phyloP scores from a whole-genome alignment of 1,140 invertebrate genomes.

The Anagrus nilaparvatae region DNA sequence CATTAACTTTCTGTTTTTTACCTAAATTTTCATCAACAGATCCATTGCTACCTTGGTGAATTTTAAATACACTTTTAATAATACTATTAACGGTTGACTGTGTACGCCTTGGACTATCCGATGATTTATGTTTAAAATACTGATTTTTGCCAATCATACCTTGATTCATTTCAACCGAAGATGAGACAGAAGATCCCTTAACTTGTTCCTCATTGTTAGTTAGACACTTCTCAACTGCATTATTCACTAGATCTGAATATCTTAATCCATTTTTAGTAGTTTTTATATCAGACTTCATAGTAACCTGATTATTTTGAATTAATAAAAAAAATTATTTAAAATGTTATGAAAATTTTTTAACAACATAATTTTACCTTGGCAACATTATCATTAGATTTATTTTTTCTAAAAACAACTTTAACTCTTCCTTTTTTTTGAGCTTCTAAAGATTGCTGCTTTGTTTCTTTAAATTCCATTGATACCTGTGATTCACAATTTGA shows the following conservation, averaged over 20 bases:
- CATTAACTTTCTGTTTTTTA: slow-evolving; percentile 22
- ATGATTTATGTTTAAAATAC: slow-evolving; percentile 14
- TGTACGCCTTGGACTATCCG: slow-evolving; percentile 25
- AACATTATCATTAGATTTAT: slow-evolving; percentile 11
- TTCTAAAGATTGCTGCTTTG: slow-evolving; percentile 4
- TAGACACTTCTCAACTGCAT: slow-evolving; percentile 5
- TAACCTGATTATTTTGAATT: slow-evolving; percentile 2
- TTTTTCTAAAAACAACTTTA: slow-evolving; percentile 13
- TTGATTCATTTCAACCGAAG: background rate
- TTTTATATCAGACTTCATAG: slow-evolving; percentile 8
- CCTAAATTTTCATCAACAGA: slow-evolving; percentile 16
- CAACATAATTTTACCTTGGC: slow-evolving; percentile 13
- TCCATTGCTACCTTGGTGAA: slow-evolving; percentile 19
- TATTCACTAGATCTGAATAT: slow-evolving; percentile 8
- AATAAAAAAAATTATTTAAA: background rate
- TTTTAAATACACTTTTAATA: slow-evolving; percentile 30
- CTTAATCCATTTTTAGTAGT: slow-evolving; percentile 9
- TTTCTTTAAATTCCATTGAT: slow-evolving; percentile 11
- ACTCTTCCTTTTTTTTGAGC: slow-evolving; percentile 12
- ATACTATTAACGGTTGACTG: slow-evolving; percentile 30
- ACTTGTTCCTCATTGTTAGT: slow-evolving; percentile 3
- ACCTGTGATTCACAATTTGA: slow-evolving; percentile 6
- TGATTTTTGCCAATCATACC: slow-evolving; percentile 7
- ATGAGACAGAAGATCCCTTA: slow-evolving; percentile 9
- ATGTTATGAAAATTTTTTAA: background rate